phyloP scores from a whole-genome alignment of 2,888 invertebrate species.

The Dryocosmus kuriphilus region DNA sequence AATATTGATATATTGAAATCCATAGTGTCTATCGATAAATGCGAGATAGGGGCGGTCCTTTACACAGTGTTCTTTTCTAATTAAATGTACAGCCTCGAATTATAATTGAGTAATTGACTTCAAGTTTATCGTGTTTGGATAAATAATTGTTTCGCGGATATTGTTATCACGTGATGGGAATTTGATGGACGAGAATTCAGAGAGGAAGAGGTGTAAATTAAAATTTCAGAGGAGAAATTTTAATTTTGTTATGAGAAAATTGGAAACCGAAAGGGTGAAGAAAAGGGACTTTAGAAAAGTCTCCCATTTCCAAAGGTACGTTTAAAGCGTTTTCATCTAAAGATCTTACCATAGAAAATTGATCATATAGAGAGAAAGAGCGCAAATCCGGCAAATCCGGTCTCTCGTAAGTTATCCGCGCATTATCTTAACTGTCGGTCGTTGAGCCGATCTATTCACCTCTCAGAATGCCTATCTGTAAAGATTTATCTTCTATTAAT shows the following conservation, averaged over 20 bases:
- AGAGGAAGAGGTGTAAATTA: slow-evolving; percentile 2
- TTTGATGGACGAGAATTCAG: slow-evolving; percentile 36
- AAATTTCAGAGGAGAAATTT: slow-evolving; percentile 50
- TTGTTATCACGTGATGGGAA: slow-evolving; percentile 11
- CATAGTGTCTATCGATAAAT: slow-evolving; percentile 27
- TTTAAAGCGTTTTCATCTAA: slow-evolving; percentile 67
- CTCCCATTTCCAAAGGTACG: slow-evolving; percentile 53
- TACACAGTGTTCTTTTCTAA: slow-evolving; percentile 39
- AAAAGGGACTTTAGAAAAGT: slow-evolving; percentile 25
- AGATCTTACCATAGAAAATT: slow-evolving; percentile 64
- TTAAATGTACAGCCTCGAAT: slow-evolving; percentile 64
- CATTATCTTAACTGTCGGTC: slow-evolving; percentile 58
- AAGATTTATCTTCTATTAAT: background rate
- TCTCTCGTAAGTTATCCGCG: slow-evolving; percentile 70
- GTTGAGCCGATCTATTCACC: slow-evolving; percentile 41
- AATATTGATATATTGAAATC: slow-evolving; percentile 31
- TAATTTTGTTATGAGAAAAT: slow-evolving; percentile 50
- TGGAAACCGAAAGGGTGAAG: slow-evolving; percentile 31
- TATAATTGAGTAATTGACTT: slow-evolving; percentile 76
- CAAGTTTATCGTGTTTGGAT: slow-evolving; percentile 71
- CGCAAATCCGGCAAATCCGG: slow-evolving; percentile 62
- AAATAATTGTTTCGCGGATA: slow-evolving; percentile 41
- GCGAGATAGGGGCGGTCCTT: slow-evolving; percentile 33
- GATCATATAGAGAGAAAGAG: slow-evolving; percentile 68
- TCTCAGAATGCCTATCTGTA: background rate